These are phyloP conservation scores for Lophotriccus pileatus DNA, from an alignment of 2,797 vertebrate genomes.

Conservation along the genomic window DNA sequence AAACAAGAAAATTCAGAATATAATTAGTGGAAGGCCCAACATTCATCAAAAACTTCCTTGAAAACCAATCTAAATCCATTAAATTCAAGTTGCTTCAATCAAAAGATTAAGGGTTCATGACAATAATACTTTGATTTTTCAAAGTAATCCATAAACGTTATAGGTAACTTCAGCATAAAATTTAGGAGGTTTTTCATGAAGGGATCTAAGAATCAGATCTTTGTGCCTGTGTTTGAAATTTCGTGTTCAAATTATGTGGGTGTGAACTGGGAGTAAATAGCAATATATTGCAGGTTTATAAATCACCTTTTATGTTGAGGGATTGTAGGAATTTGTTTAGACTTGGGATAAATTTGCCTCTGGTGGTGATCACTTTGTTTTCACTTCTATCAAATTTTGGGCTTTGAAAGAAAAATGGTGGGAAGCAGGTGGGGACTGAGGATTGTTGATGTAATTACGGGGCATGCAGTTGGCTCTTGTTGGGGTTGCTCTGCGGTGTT, in stretches of 20 bases:
- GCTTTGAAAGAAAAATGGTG: background rate
- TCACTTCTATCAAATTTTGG: background rate
- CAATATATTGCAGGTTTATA: background rate
- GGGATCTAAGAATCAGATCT: background rate
- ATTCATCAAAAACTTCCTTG: background rate
- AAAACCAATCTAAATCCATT: background rate
- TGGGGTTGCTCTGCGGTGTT: background rate
- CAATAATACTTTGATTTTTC: background rate
- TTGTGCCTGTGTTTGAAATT: background rate
- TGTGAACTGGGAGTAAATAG: background rate
- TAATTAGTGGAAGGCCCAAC: background rate
- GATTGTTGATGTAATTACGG: background rate
- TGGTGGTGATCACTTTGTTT: background rate
- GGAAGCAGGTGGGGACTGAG: background rate
- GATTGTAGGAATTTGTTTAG: background rate
- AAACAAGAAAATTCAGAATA: background rate
- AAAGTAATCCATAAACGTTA: background rate
- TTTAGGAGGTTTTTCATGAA: background rate
- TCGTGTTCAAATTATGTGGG: accelerated
- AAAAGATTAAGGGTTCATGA: background rate
- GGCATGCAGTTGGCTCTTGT: accelerated
- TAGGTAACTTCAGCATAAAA: background rate
- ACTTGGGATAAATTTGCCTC: background rate
- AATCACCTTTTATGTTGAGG: background rate
- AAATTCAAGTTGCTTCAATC: background rate